Evolutionary conservation across 2,113 vertebrate species (phyloP).

Genomic region (Pithys albifrons): DNA sequence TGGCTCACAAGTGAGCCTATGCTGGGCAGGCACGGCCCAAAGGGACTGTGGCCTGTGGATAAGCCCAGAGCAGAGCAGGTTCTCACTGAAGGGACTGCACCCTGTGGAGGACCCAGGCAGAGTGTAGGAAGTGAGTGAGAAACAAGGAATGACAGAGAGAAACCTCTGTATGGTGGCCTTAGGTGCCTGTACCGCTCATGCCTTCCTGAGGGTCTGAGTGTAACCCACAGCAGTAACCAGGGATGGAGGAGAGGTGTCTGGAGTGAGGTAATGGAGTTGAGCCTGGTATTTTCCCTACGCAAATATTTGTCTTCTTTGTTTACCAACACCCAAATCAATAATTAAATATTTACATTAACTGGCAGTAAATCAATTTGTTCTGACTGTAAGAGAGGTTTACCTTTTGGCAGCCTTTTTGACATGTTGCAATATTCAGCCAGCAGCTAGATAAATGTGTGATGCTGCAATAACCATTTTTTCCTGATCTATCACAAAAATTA

Average conservation of each 20-base stretch:
- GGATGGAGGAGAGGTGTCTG: neutral
- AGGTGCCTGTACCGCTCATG: neutral
- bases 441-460: neutral
- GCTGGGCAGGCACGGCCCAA: neutral
- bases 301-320: neutral
- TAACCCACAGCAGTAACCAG: neutral
- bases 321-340: neutral
- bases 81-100: neutral
- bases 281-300: neutral
- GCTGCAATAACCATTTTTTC: neutral
- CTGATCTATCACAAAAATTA: neutral
- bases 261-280: neutral
- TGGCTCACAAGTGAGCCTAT: neutral
- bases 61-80: neutral
- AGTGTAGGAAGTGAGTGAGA: neutral
- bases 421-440: neutral
- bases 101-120: neutral
- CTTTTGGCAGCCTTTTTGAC: neutral
- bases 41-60: neutral
- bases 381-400: neutral
- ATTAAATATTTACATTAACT: constrained; percentile 10
- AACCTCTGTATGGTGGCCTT: neutral
- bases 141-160: neutral
- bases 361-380: neutral
- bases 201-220: neutral